phyloP scores from a whole-genome alignment of 1,140 invertebrate genomes.

The Cyclargus thomasi region DNA sequence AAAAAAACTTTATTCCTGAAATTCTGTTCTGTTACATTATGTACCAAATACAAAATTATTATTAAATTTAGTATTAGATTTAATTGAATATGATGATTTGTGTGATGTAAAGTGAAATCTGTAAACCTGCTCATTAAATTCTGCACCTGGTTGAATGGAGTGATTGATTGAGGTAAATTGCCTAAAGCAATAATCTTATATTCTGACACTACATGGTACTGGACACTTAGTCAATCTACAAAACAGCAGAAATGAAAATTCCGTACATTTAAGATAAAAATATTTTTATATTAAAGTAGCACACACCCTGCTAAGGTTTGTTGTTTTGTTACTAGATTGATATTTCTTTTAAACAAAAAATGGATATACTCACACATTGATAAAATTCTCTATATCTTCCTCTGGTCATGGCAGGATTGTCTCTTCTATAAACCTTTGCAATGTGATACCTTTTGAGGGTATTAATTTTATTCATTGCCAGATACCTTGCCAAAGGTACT shows the following conservation, averaged over 20 bases:
- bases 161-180: neutral
- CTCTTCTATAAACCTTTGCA: slow-evolving; percentile 96
- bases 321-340: too few relatives aligned
- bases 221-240: too few relatives aligned
- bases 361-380: slow-evolving; percentile 93
- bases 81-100: too few relatives aligned
- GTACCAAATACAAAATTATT: too few relatives aligned
- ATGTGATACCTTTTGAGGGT: slow-evolving; percentile 96
- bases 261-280: too few relatives aligned
- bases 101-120: neutral
- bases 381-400: slow-evolving; percentile 99
- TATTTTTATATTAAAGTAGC: too few relatives aligned
- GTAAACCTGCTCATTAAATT: neutral
- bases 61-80: too few relatives aligned
- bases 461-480: slow-evolving; percentile 98
- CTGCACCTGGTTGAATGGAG: neutral
- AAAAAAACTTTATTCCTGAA: too few relatives aligned
- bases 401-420: slow-evolving; percentile 97
- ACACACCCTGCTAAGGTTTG: too few relatives aligned
- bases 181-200: neutral
- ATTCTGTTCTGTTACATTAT: too few relatives aligned
- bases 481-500: slow-evolving; percentile 97
- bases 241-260: too few relatives aligned
- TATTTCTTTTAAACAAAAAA: too few relatives aligned
- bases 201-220: neutral